A percentile compares a stretch with the other conserved stretches of the same genome.
These are phyloP conservation scores for Tubulanus polymorphus DNA, from an alignment of 2,888 invertebrate species.

Conservation along the genomic window DNA sequence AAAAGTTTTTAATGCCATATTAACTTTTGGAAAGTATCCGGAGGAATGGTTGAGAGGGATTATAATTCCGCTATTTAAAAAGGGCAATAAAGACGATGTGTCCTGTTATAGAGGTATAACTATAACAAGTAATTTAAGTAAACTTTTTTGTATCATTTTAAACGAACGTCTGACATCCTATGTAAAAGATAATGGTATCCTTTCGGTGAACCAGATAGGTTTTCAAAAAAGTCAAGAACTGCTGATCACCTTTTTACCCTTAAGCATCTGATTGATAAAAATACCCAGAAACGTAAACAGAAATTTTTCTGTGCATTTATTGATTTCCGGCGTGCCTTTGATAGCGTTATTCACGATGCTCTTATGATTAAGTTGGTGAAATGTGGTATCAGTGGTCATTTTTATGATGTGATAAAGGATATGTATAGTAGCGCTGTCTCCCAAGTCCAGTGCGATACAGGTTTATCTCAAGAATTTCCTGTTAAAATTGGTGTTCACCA, in stretches of 20 bases:
- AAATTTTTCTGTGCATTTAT: conserved; percentile 3
- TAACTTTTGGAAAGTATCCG: too few relatives aligned
- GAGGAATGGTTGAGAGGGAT: too few relatives aligned
- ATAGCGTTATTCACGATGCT: conserved; percentile 11
- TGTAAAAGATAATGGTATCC: not conserved
- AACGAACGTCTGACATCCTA: not conserved
- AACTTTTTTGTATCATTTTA: not conserved
- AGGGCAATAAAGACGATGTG: too few relatives aligned
- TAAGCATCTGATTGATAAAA: conserved; percentile 7
- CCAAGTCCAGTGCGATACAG: not conserved
- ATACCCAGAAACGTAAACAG: conserved; percentile 9
- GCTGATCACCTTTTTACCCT: conserved; percentile 12
- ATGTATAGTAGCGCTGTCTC: not conserved
- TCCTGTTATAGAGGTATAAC: not conserved
- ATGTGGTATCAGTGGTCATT: not conserved
- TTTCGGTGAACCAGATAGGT: conserved; percentile 8
- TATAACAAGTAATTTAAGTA: not conserved
- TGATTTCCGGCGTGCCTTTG: conserved; percentile 12
- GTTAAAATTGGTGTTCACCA: not conserved
- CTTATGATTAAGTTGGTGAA: not conserved
- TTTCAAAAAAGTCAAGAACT: conserved; percentile 12
- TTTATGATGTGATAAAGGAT: not conserved
- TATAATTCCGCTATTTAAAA: too few relatives aligned
- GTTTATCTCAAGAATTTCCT: not conserved
- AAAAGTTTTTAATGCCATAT: too few relatives aligned